Evolutionary conservation across 2,113 vertebrate genomes (phyloP).

Genomic region (Callopanchax toddi): DNA sequence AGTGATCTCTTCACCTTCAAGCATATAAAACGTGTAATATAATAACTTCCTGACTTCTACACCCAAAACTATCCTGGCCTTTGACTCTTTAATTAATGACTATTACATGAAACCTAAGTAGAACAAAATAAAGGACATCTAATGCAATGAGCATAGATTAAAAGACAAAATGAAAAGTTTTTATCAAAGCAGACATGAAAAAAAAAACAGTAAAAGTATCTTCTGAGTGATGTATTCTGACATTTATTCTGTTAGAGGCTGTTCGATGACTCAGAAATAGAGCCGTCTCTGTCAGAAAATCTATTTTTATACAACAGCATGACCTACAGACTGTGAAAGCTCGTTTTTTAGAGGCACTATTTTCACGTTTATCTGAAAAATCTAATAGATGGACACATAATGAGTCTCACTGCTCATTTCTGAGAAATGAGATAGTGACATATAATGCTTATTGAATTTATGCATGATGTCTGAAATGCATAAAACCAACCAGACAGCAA

Average conservation of each 20-base stretch:
- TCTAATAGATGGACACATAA: neutral
- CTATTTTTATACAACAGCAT: conserved; percentile 61
- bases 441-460: conserved; percentile 8
- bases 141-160: neutral
- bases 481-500: conserved; percentile 2
- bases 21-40: neutral
- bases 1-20: neutral
- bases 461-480: conserved; percentile 17
- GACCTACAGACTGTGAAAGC: conserved; percentile 46
- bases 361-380: conserved; percentile 2
- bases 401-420: neutral
- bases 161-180: neutral
- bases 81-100: too few relatives aligned
- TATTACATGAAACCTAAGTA: neutral
- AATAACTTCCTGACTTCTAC: too few relatives aligned
- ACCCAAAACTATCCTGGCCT: too few relatives aligned
- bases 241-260: conserved; percentile 37
- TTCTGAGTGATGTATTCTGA: conserved; percentile 40
- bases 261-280: conserved; percentile 58
- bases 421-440: conserved; percentile 6
- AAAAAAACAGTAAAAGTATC: conserved; percentile 25
- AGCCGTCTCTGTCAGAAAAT: conserved; percentile 42
- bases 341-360: conserved; percentile 28
- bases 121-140: neutral
- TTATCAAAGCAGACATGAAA: neutral